Evolutionary conservation across 1,140 invertebrate species (phyloP).

Genomic region (Drosophila santomea): DNA sequence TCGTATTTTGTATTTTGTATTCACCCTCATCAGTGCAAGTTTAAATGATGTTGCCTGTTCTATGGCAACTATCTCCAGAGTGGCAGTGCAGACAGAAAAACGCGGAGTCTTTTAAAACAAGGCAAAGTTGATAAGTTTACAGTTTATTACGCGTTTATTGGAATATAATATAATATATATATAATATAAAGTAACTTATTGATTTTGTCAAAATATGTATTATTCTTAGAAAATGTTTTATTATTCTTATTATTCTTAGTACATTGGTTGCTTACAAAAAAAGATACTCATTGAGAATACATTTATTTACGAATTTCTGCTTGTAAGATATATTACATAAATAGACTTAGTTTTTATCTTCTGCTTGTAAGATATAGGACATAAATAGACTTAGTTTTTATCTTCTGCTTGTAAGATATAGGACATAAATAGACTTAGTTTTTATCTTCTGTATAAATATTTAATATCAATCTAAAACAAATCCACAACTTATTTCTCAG

Average conservation of each 20-base stretch:
- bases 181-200: no score
- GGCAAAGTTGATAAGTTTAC: no score
- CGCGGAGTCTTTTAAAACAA: no score
- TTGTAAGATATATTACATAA: no score
- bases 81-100: slow-evolving; percentile 17
- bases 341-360: no score
- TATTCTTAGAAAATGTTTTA: no score
- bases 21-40: slow-evolving; percentile 77
- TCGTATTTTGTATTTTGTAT: slow-evolving; percentile 68
- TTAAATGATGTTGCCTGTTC: slow-evolving; percentile 64
- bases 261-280: background rate
- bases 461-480: no score
- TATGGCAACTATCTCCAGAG: slow-evolving; percentile 61
- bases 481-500: slow-evolving; percentile 1
- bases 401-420: background rate
- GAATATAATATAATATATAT: background rate
- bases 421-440: background rate
- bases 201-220: background rate
- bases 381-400: background rate
- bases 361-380: background rate
- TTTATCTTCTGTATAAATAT: background rate
- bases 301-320: background rate
- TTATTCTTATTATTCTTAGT: background rate
- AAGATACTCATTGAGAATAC: background rate
- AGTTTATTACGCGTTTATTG: no score